Percentiles rank a stretch among this genome's conserved stretches.
phyloP scores from a whole-genome alignment of 2,797 vertebrate genomes.

The Enteromius mattozi region DNA sequence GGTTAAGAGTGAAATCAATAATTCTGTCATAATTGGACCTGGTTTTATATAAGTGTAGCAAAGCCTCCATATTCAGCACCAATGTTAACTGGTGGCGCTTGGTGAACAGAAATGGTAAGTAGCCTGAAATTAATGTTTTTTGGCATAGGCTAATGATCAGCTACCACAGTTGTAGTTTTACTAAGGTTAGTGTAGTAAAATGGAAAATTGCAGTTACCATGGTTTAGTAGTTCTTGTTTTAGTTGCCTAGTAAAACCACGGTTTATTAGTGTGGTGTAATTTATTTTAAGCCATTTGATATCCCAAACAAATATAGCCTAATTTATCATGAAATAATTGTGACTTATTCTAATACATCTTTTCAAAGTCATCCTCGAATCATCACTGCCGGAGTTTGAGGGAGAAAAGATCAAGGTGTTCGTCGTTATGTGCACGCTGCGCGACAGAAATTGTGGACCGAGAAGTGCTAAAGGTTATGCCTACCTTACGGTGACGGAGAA shows the following conservation, averaged over 20 bases:
- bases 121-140: not conserved
- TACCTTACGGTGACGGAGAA: not conserved
- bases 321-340: not conserved
- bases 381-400: not conserved
- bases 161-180: not conserved
- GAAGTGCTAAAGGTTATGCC: slow-evolving; percentile 85
- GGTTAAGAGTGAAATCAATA: slow-evolving; percentile 48
- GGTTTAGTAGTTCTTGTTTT: not conserved
- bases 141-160: not conserved
- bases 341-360: not conserved
- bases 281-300: not conserved
- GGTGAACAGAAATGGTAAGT: slow-evolving; percentile 40
- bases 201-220: not conserved
- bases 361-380: not conserved
- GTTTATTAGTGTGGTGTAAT: not conserved
- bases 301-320: not conserved
- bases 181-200: not conserved
- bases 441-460: slow-evolving; percentile 88
- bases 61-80: slow-evolving; percentile 21
- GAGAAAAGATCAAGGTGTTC: not conserved
- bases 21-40: slow-evolving; percentile 46
- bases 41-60: slow-evolving; percentile 30
- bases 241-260: not conserved
- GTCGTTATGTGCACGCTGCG: slow-evolving; percentile 87
- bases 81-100: slow-evolving; percentile 6